Evolutionary conservation across 1,140 invertebrate genomes (phyloP).

Genomic region (Zaprionus ornatus): DNA sequence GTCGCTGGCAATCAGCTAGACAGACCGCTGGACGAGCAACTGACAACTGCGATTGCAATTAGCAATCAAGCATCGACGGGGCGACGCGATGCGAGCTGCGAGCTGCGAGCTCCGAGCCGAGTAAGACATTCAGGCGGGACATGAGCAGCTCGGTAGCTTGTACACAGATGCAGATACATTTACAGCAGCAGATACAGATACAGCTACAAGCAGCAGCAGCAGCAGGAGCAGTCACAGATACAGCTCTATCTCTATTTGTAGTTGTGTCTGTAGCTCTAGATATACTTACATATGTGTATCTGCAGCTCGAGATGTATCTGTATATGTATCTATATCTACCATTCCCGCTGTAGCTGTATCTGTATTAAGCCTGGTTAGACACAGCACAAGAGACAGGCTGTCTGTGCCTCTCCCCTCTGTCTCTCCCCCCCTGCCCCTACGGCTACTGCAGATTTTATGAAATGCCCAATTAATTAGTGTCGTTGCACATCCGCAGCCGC

Average conservation of each 20-base stretch:
- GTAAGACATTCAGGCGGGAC: constrained; percentile 61
- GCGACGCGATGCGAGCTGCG: constrained; percentile 9
- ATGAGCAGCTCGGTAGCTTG: constrained; percentile 57
- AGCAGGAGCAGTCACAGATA: background rate
- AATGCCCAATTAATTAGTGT: constrained; percentile 76
- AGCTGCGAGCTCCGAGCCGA: constrained; percentile 31
- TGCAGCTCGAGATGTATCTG: background rate
- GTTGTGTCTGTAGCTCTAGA: background rate
- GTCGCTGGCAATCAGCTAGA: constrained; percentile 45
- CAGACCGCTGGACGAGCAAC: constrained; percentile 22
- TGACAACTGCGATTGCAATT: constrained; percentile 64
- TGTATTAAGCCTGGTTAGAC: constrained; percentile 29
- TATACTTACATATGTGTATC: background rate
- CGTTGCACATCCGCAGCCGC: constrained; percentile 42
- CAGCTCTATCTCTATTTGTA: background rate
- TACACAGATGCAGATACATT: constrained; percentile 47
- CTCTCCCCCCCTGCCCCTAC: background rate
- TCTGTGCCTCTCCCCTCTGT: background rate
- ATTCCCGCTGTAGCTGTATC: constrained; percentile 12
- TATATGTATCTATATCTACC: background rate
- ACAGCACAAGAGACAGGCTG: constrained; percentile 47
- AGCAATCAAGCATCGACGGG: constrained; percentile 71
- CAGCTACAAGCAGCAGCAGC: background rate
- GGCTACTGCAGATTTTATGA: constrained; percentile 58
- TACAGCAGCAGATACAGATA: background rate